Percentiles rank a stretch among this genome's conserved stretches.
phyloP scores from a whole-genome alignment of 2,797 vertebrate species.

The Heterohyrax brucei region DNA sequence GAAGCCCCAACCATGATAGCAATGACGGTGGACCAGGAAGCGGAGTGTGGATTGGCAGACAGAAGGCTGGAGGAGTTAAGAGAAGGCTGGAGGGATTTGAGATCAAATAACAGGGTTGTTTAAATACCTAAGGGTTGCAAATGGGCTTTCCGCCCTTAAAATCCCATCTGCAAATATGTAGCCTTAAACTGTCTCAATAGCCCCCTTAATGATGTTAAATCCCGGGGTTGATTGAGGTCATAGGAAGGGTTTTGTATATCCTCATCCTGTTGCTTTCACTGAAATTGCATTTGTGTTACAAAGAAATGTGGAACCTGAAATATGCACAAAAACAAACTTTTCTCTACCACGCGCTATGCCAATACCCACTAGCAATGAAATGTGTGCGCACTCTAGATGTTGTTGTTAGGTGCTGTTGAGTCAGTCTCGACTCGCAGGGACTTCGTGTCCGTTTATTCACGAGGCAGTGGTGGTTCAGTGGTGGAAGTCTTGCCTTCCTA shows the following conservation, averaged over 20 bases:
- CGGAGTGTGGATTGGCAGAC: background rate
- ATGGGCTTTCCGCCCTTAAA: conserved; percentile 76
- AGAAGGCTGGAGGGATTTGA: conserved; percentile 43
- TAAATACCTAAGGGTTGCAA: conserved; percentile 77
- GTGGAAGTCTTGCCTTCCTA: background rate
- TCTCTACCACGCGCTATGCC: background rate
- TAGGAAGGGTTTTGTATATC: conserved; percentile 45
- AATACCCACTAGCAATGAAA: background rate
- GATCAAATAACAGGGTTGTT: conserved; percentile 78
- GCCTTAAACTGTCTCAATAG: conserved; percentile 75
- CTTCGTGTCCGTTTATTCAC: background rate
- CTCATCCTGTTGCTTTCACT: conserved; percentile 63
- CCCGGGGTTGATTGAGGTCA: conserved; percentile 25
- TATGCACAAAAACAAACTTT: conserved; percentile 56
- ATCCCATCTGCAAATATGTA: conserved; percentile 77
- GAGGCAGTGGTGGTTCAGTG: background rate
- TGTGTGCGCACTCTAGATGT: conserved; percentile 28
- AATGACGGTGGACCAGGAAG: conserved; percentile 62
- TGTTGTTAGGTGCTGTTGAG: background rate
- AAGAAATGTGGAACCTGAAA: conserved; percentile 62
- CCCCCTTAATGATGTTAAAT: conserved; percentile 73
- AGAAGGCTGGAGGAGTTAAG: conserved; percentile 56
- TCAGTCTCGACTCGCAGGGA: background rate
- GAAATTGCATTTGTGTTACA: conserved; percentile 74
- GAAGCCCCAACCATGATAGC: conserved; percentile 45